Percentiles rank a stretch among this genome's conserved stretches.
These are phyloP conservation scores for Drosophila percnosoma DNA, from an alignment of 2,888 invertebrate genomes.

Conservation along the genomic window DNA sequence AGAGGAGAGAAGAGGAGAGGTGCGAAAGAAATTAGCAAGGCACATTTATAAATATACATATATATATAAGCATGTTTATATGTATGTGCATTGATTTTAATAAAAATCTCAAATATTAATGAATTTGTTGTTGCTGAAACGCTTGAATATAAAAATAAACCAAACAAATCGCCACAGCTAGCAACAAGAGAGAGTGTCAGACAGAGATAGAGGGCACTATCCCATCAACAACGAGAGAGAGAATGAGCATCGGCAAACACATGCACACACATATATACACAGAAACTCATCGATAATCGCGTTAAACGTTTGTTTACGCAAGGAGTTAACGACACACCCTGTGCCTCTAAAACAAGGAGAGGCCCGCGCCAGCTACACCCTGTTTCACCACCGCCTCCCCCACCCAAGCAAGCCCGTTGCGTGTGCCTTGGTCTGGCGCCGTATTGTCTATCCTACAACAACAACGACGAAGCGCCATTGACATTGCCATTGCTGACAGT, in stretches of 20 bases:
- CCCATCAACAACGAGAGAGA: constrained; percentile 2
- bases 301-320: constrained; percentile 46
- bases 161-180: constrained; percentile 58
- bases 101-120: constrained; percentile 62
- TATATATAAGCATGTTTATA: constrained; percentile 1
- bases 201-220: constrained; percentile 13
- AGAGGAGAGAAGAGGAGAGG: constrained; percentile 24
- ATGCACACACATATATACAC: not conserved
- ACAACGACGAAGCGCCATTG: constrained; percentile 32
- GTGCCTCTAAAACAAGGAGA: constrained; percentile 30
- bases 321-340: constrained; percentile 50
- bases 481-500: constrained; percentile 49
- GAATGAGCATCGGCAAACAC: constrained; percentile 39
- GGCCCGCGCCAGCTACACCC: constrained; percentile 13
- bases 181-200: constrained; percentile 51
- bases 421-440: constrained; percentile 36
- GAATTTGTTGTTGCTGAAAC: constrained; percentile 49
- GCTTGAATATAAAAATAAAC: constrained; percentile 50
- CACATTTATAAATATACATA: constrained; percentile 29
- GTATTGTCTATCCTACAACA: constrained; percentile 42
- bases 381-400: not conserved
- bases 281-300: constrained; percentile 48
- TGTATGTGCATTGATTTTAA: constrained; percentile 47
- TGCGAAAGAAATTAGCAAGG: constrained; percentile 41
- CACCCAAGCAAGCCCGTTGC: constrained; percentile 15